phyloP scores from a whole-genome alignment of 2,888 invertebrate species.

The Drosophila neutralis region DNA sequence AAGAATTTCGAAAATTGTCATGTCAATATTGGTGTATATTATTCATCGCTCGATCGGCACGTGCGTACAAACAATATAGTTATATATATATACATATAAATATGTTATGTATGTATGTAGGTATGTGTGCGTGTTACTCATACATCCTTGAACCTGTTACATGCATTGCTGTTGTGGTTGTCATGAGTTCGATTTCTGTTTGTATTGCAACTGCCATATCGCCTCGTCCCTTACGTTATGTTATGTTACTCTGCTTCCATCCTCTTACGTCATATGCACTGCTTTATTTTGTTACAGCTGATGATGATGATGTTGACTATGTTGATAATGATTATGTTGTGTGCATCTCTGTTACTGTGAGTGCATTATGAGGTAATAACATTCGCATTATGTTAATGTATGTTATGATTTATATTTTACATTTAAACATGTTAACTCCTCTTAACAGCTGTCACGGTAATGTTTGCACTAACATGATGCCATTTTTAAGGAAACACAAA shows the following conservation, averaged over 20 bases:
- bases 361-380: background rate
- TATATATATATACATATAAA: background rate
- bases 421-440: too few relatives aligned
- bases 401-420: background rate
- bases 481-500: background rate
- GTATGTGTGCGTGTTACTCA: constrained; percentile 26
- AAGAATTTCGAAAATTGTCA: constrained; percentile 53
- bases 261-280: constrained; percentile 30
- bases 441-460: too few relatives aligned
- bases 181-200: constrained; percentile 7
- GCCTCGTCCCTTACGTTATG: background rate
- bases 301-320: background rate
- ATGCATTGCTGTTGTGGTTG: constrained; percentile 24
- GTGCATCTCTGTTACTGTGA: background rate
- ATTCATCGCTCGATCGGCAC: constrained; percentile 45
- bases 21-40: constrained; percentile 1
- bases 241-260: constrained; percentile 33
- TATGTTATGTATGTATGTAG: background rate
- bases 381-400: background rate
- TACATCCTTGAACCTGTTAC: constrained; percentile 62
- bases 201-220: background rate
- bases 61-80: constrained; percentile 37
- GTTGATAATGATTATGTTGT: background rate
- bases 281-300: constrained; percentile 7
- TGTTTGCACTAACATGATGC: background rate